Conservation (phyloP, 2,797 vertebrate genomes). For the Rhincodon typus region DNA sequence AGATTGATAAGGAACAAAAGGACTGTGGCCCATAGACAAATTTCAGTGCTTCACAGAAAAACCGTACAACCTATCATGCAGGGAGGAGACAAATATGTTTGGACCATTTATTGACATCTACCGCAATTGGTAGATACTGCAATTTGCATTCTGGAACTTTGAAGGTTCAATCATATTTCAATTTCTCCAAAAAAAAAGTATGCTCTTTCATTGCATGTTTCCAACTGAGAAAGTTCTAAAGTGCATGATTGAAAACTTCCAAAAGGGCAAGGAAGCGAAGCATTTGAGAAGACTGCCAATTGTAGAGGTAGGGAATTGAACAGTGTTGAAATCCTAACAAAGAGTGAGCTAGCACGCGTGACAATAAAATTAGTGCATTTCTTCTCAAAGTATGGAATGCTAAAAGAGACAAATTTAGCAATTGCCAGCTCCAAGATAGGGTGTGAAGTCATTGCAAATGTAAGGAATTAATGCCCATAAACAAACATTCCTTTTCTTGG, state of each 20-base stretch:
- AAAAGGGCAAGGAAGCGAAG: neutral
- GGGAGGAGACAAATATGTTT: neutral
- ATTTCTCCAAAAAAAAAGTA: neutral
- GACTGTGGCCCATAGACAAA: too few relatives aligned
- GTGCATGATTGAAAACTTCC: neutral
- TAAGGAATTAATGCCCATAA: neutral
- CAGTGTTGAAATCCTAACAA: neutral
- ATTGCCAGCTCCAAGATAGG: neutral
- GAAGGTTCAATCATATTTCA: neutral
- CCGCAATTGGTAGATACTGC: too few relatives aligned
- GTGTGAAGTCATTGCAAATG: neutral
- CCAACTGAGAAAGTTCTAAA: neutral
- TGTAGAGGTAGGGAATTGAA: neutral
- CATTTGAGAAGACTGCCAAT: neutral
- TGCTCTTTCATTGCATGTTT: neutral
- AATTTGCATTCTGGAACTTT: neutral
- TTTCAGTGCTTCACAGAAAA: neutral
- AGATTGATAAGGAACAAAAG: too few relatives aligned
- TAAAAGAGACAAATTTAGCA: neutral
- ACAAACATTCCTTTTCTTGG: neutral
- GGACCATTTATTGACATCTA: neutral
- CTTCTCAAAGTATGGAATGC: neutral
- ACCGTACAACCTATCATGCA: neutral
- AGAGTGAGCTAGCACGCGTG: neutral
- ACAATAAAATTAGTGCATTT: neutral